A percentile compares a stretch with the other conserved stretches of the same genome.
Evolutionary conservation across 2,797 vertebrate species (phyloP).

Genomic region (Sebastiscus tertius): DNA sequence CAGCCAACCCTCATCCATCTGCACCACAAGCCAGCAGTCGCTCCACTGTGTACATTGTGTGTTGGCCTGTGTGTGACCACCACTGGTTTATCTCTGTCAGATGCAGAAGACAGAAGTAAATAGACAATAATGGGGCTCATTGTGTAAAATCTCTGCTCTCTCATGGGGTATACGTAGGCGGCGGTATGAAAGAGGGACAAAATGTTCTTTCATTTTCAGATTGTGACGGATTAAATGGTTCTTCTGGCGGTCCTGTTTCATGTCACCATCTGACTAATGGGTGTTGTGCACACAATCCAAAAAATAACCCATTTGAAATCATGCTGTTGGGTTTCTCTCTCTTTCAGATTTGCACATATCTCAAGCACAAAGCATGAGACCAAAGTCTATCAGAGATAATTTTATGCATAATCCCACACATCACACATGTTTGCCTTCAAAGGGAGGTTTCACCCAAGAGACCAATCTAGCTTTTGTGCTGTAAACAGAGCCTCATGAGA

Average conservation of each 20-base stretch:
- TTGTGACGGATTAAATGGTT: constrained; percentile 22
- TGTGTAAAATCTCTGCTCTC: constrained; percentile 48
- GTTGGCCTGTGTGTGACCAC: constrained; percentile 22
- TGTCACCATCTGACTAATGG: constrained; percentile 36
- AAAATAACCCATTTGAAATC: constrained; percentile 1
- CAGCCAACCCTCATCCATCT: not conserved
- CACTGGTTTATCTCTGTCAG: constrained; percentile 36
- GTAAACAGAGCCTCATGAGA: constrained; percentile 25
- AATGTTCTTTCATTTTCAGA: constrained; percentile 45
- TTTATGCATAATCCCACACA: constrained; percentile 1
- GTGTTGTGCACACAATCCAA: not conserved
- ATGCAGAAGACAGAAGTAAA: constrained; percentile 60
- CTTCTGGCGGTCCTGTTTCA: constrained; percentile 23
- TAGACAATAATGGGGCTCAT: constrained; percentile 52
- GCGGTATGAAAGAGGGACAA: constrained; percentile 25
- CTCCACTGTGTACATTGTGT: not conserved
- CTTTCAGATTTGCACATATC: not conserved
- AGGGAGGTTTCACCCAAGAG: not conserved
- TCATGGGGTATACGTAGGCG: constrained; percentile 39
- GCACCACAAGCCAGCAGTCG: constrained; percentile 34
- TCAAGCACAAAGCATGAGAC: constrained; percentile 1
- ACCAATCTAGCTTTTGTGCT: not conserved
- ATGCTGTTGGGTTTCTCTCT: not conserved
- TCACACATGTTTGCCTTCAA: constrained; percentile 22
- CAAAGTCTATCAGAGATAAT: constrained; percentile 9